Evolutionary conservation across 1,140 invertebrate genomes (phyloP), one percentile per base, ranked within the genome.

Genomic region (Apis laboriosa): DNA sequence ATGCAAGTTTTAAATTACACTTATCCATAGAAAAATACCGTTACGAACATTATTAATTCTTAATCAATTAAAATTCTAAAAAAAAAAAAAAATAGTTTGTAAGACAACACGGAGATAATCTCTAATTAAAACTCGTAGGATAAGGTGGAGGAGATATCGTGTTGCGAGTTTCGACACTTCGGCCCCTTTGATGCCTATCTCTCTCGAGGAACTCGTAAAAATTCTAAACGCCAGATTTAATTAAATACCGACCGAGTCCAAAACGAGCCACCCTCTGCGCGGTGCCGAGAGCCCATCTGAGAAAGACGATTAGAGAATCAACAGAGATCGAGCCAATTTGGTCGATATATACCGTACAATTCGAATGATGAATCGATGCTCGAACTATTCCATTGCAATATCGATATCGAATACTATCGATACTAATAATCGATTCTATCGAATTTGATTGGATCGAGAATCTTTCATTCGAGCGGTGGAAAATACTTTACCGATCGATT

Each of bases 111-210:
- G 9, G 0, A 7, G 24, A 21, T 13, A 28, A 66, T 55, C 53
- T 51, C 24, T 72, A 72, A 72, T 79, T 79, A 79, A 79, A 21
- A n/a, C 66, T 60, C 43, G 56, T 28, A 43, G 34, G 34, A 43
- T 43, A 43, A 43, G 34, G 34, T 17, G 58, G 43, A 61, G 58
- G 43, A 61, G 28, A 34, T 1, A 28, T 55, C 73, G 63, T 60
- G 73, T 63, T 61, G 63, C 63, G 80, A 81, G 78, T 64, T 80
- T 80, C 78, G 70, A 80, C 78, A 66, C 78, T 80, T 49, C 60
- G 78, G 78, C 21, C 56, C 21, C 68, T 80, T 73, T 80, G 68
- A 73, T 73, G 60, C 34, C 34, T 43, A 43, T 43, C 49, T 19
- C 28, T 9, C 51, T 2, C 64, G 21, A 19, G 13, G 24, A 24